phyloP scores from a whole-genome alignment of 2,797 vertebrate species.

The Nothura maculosa region DNA sequence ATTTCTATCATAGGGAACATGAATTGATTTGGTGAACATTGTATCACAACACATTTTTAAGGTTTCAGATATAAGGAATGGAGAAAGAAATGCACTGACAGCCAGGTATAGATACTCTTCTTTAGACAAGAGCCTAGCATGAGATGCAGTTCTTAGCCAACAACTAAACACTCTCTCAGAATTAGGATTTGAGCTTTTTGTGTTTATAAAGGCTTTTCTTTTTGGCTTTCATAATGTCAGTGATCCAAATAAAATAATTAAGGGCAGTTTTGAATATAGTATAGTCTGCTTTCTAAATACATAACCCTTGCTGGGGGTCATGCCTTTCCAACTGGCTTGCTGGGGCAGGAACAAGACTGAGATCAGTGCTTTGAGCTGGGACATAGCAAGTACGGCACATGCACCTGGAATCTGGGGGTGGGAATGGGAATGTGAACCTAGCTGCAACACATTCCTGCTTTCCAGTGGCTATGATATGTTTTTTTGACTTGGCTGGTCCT shows the following conservation, averaged over 20 bases:
- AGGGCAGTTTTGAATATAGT: background rate
- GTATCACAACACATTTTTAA: background rate
- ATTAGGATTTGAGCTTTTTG: background rate
- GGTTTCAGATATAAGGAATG: background rate
- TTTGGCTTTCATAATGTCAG: background rate
- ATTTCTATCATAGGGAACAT: background rate
- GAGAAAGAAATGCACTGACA: background rate
- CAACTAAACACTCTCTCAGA: background rate
- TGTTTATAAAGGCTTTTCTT: accelerated
- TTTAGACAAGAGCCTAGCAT: background rate
- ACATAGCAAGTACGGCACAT: background rate
- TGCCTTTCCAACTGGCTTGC: background rate
- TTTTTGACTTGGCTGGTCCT: background rate
- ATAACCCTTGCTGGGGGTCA: background rate
- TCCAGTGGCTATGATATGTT: background rate
- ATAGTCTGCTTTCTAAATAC: background rate
- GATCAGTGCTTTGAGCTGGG: background rate
- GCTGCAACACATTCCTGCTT: background rate
- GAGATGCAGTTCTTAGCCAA: background rate
- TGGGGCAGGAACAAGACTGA: background rate
- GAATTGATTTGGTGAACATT: background rate
- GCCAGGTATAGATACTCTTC: background rate
- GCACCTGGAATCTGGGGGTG: background rate
- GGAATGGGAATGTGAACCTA: background rate
- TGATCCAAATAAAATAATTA: background rate